These are phyloP conservation scores for Eretmochelys imbricata DNA, from an alignment of 2,113 vertebrate species.

Conservation along the genomic window DNA sequence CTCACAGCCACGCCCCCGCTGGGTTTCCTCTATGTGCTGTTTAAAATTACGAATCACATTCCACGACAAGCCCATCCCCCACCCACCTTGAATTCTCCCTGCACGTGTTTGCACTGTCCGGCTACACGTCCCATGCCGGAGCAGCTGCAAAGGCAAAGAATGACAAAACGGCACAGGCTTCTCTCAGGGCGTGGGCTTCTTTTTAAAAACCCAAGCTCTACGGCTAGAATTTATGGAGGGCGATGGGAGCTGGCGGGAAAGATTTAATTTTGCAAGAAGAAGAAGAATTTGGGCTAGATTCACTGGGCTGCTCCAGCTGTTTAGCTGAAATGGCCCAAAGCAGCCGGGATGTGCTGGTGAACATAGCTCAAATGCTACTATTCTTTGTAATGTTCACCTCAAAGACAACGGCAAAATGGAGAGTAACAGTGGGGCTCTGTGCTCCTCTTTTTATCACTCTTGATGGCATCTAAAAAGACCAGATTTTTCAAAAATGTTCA, in stretches of 20 bases:
- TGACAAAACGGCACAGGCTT: background rate
- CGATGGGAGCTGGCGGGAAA: background rate
- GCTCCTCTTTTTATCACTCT: background rate
- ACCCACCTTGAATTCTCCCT: background rate
- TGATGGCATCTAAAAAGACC: background rate
- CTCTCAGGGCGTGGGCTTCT: background rate
- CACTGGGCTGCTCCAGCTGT: background rate
- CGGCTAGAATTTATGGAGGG: background rate
- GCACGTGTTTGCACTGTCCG: background rate
- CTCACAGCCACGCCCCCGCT: background rate
- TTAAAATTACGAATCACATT: background rate
- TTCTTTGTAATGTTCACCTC: background rate
- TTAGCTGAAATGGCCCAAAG: background rate
- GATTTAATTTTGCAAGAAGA: background rate
- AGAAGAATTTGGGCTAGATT: too few species aligned
- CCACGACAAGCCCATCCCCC: background rate
- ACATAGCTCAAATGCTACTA: background rate
- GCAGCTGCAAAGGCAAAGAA: background rate
- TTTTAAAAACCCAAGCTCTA: background rate
- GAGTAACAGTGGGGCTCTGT: background rate
- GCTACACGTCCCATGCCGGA: background rate
- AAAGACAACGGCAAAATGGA: background rate
- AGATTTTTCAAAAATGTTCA: background rate
- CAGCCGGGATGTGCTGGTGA: fast-evolving
- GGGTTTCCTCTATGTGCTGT: background rate